Evolutionary conservation across 2,113 vertebrate genomes (phyloP), one percentile per base, ranked within the genome.

Genomic region (Leucopternis melanops): DNA sequence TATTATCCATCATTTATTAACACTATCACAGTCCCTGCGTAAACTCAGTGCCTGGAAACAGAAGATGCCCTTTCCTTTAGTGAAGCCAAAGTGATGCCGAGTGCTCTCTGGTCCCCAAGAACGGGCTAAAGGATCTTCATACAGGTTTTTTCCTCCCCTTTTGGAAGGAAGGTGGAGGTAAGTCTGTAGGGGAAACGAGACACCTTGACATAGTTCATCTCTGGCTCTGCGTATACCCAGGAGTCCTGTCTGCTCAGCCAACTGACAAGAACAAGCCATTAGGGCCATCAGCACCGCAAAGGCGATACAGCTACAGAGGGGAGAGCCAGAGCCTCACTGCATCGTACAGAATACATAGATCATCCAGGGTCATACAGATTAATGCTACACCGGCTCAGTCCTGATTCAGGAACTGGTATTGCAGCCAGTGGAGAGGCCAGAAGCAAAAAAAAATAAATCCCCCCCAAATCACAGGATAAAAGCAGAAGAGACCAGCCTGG

Each of bases 21-120:
- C 25, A 9, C 42, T 50, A 4, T 0, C 54, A 4, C 0, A 0
- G 36, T 3, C 57, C 40, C 54, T 10, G 70, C 3, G 8, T 3
- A 8, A n/a, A 26, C 10, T 11, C 66, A 19, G 42, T 8, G 5
- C 57, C 12, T 0, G 0, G 58, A 27, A 38, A 19, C 25, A 29
- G 44, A 57, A 67, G 20, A 20, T 25, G 44, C 25, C 49, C 29
- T 49, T 69, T 50, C 67, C 81, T 12, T 49, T 10, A n/a, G 62
- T 1, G 23, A 34, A 34, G 34, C 10, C 61, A 14, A 16, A 34
- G 66, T 0, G 15, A 36, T 34, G 62, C 13, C 0, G 0, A 61
- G 54, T 0, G 3, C 58, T 61, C 18, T 9, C 32, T 15, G 15
- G 31, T 54, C 62, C 58, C 40, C 13, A 9, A 2, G 11, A 63